Evolutionary conservation across 1,140 invertebrate genomes (phyloP).

Genomic region (Stegodyphus dumicola): DNA sequence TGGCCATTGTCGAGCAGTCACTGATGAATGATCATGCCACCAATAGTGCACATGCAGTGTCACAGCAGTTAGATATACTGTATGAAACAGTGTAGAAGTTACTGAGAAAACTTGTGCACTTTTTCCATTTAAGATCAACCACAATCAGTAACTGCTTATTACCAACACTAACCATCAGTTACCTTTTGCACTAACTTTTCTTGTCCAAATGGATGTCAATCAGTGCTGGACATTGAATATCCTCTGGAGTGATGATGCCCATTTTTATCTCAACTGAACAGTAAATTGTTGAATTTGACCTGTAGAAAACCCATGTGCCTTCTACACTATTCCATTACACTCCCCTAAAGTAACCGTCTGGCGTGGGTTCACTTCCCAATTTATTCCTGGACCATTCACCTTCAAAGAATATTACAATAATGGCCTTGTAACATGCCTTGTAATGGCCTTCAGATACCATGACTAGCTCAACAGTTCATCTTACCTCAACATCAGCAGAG

Average conservation of each 20-base stretch:
- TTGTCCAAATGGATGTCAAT: background rate
- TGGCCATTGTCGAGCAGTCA: background rate
- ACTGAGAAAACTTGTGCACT: background rate
- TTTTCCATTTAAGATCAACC: background rate
- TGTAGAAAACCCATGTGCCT: background rate
- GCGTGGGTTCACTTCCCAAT: background rate
- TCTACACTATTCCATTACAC: background rate
- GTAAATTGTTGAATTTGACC: background rate
- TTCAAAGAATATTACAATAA: background rate
- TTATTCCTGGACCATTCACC: background rate
- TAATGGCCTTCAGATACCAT: too few species aligned
- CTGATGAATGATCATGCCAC: background rate
- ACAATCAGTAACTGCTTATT: background rate
- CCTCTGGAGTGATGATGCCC: background rate
- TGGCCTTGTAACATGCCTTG: background rate
- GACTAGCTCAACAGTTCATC: too few species aligned
- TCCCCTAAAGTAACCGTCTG: background rate
- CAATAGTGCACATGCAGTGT: background rate
- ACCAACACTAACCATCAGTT: background rate
- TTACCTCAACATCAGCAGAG: too few species aligned
- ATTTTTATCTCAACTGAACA: background rate
- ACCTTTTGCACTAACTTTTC: background rate
- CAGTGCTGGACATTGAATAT: background rate
- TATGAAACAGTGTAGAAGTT: background rate
- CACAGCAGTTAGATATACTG: background rate